These are phyloP conservation scores for Ciconia stormi DNA, from an alignment of 2,113 vertebrate genomes.

Conservation along the genomic window DNA sequence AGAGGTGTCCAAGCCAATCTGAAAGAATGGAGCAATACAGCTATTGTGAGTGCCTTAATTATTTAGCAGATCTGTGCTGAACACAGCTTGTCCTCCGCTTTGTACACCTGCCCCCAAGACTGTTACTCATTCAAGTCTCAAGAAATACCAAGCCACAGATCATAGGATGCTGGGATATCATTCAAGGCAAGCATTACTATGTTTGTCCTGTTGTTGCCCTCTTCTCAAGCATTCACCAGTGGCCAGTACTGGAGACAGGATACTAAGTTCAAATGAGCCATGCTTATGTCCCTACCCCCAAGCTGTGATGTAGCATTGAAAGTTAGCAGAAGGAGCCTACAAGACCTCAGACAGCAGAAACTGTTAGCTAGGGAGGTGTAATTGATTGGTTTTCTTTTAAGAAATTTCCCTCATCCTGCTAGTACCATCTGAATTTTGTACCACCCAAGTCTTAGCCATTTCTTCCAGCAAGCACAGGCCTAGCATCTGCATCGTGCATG, in stretches of 20 bases:
- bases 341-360: neutral
- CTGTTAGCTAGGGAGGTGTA: neutral
- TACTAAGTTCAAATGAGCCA: neutral
- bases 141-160: neutral
- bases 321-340: neutral
- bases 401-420: neutral
- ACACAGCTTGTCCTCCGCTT: neutral
- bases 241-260: neutral
- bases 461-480: neutral
- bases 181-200: neutral
- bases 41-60: neutral
- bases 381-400: neutral
- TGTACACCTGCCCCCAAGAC: neutral
- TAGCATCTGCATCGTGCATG: neutral
- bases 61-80: neutral
- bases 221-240: neutral
- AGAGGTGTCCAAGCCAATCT: constrained; percentile 89
- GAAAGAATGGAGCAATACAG: neutral
- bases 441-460: neutral
- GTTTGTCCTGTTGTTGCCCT: neutral
- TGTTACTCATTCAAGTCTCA: neutral
- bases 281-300: neutral
- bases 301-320: neutral
- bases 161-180: neutral
- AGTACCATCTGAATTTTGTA: neutral